Evolutionary conservation across 2,797 vertebrate species (phyloP), one percentile per base, ranked within the genome.

Genomic region (Nannoperca obscura): DNA sequence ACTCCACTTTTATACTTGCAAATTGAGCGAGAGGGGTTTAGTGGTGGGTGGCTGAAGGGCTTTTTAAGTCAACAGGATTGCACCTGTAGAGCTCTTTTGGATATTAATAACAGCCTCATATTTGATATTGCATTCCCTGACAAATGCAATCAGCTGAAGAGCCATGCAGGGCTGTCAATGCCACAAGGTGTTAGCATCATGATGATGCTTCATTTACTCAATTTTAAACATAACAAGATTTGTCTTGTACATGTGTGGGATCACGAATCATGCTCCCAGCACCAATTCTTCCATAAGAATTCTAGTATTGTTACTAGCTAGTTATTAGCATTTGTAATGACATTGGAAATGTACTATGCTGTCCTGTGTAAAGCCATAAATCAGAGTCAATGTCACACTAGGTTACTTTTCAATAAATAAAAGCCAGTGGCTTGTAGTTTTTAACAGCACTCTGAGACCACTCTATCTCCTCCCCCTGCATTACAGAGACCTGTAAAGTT

Each of bases 351-450:
- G 36, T 66, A 74, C 42, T 15, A 50, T 13, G 44, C 63, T 71
- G 75, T 80, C 76, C 85, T 60, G 54, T 72, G 46, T 77, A 42
- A 68, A 74, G 65, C 42, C 57, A 85, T 83, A 84, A 86, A 91
- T 90, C 82, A 62, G 34, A 72, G 54, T 73, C 36, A 73, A 7
- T 14, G 61, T 55, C 70, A 75, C 62, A 44, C n/a, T 38, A 49
- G 55, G 36, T 71, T 69, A 65, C 42, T 19, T 47, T 22, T 24
- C 30, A 73, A 42, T 59, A 54, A 78, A 68, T 32, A 69, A 74
- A 83, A 59, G 77, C 68, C 70, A 20, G 24, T 47, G 67, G 74
- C 71, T 68, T 83, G 76, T 50, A 65, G 52, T 52, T 83, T 84
- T 87, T 84, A 81, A 86, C 62, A 71, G 81, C 1, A 0, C 55